Evolutionary conservation across 1,140 invertebrate genomes (phyloP).

Genomic region (Asobara japonica): DNA sequence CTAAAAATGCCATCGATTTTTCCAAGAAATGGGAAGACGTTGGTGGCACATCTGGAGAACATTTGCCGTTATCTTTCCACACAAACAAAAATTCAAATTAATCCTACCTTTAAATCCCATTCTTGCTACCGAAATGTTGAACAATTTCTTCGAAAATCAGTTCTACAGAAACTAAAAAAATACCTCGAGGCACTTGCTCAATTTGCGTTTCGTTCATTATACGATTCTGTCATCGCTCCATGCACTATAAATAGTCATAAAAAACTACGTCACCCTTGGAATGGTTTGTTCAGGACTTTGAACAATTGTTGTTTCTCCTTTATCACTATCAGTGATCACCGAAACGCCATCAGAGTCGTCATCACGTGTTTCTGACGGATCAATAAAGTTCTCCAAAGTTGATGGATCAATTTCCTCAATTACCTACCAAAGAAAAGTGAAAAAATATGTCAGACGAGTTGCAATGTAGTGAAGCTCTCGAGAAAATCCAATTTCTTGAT

Average conservation of each 20-base stretch:
- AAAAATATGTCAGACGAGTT: not conserved
- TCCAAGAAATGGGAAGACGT: too few species aligned
- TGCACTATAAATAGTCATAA: not conserved
- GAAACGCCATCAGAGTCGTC: conserved; percentile 35
- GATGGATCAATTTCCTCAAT: not conserved
- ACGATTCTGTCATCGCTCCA: too few species aligned
- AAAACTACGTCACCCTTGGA: not conserved
- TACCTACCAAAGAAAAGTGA: not conserved
- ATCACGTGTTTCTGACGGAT: not conserved
- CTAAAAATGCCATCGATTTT: too few species aligned
- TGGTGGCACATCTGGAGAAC: too few species aligned
- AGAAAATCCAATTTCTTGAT: not conserved
- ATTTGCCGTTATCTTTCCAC: too few species aligned
- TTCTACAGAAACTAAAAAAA: too few species aligned
- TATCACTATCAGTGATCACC: conserved; percentile 35
- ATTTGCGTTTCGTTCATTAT: too few species aligned
- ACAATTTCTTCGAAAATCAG: too few species aligned
- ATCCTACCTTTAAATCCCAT: too few species aligned
- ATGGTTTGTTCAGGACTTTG: not conserved
- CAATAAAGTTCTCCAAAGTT: not conserved
- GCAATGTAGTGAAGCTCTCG: not conserved
- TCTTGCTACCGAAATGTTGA: too few species aligned
- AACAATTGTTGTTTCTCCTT: conserved; percentile 11
- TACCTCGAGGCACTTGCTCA: too few species aligned
- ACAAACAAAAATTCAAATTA: too few species aligned